These are phyloP conservation scores for Decapterus maruadsi DNA, from an alignment of 2,797 vertebrate species.

Conservation along the genomic window DNA sequence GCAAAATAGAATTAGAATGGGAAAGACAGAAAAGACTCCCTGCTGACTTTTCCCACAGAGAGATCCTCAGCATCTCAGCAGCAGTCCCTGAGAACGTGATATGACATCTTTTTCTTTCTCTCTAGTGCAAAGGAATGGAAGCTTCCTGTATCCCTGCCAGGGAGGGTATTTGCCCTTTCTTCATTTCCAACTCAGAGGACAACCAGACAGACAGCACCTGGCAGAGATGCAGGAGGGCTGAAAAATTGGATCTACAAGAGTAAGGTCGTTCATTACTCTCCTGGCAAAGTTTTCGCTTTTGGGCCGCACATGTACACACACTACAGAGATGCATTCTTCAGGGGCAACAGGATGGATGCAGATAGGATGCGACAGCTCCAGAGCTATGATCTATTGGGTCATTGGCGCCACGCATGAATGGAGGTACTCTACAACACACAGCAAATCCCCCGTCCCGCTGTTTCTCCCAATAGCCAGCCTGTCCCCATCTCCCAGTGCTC, in stretches of 20 bases:
- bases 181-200: constrained; percentile 60
- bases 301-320: constrained; percentile 22
- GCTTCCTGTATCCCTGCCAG: constrained; percentile 56
- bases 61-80: constrained; percentile 46
- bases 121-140: constrained; percentile 30
- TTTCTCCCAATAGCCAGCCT: constrained; percentile 47
- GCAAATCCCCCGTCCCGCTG: constrained; percentile 62
- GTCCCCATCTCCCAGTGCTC: constrained; percentile 47
- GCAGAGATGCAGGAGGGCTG: constrained; percentile 46
- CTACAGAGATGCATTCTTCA: constrained; percentile 61
- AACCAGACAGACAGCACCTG: constrained; percentile 45
- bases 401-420: constrained; percentile 72
- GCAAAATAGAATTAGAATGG: constrained; percentile 12
- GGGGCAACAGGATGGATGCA: constrained; percentile 68
- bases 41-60: constrained; percentile 28
- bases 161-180: constrained; percentile 45
- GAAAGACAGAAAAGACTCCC: constrained; percentile 23
- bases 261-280: constrained; percentile 34
- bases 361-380: constrained; percentile 60
- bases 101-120: constrained; percentile 58
- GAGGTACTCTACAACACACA: constrained; percentile 61
- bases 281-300: constrained; percentile 53
- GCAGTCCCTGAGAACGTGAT: constrained; percentile 38
- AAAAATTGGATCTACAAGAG: constrained; percentile 47
- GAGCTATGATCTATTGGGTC: constrained; percentile 75